Conservation (phyloP, 1,140 invertebrate genomes). For the Drosophila bocqueti region DNA sequence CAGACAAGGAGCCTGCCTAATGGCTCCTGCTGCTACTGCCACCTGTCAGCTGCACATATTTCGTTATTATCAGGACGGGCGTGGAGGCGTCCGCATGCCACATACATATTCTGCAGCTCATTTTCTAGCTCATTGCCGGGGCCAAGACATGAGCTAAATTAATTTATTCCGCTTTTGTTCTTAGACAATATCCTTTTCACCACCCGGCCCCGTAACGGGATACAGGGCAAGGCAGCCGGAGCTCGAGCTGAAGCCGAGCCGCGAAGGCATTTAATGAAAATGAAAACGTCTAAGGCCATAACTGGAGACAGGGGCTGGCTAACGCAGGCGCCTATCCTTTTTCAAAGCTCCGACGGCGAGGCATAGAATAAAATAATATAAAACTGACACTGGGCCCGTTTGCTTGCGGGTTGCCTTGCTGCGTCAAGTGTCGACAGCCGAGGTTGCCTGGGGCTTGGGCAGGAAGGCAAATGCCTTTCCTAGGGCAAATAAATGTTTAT, state of each 20-base stretch:
- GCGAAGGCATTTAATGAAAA: slow-evolving; percentile 80
- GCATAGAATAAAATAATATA: slow-evolving; percentile 68
- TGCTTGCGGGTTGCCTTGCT: slow-evolving; percentile 36
- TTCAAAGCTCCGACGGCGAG: slow-evolving; percentile 56
- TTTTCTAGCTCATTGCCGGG: slow-evolving; percentile 84
- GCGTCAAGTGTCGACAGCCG: slow-evolving; percentile 70
- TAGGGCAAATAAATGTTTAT: slow-evolving; percentile 41
- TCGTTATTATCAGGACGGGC: slow-evolving; percentile 72
- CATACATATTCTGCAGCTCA: slow-evolving; percentile 72
- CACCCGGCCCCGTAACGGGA: slow-evolving; percentile 52
- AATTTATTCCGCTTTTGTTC: slow-evolving; percentile 84
- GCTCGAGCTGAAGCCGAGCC: slow-evolving; percentile 13
- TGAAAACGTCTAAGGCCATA: slow-evolving; percentile 70
- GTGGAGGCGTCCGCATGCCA: slow-evolving; percentile 42
- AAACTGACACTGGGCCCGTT: slow-evolving; percentile 47
- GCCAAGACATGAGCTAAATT: slow-evolving; percentile 77
- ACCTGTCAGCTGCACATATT: slow-evolving; percentile 81
- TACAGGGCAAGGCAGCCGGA: slow-evolving; percentile 30
- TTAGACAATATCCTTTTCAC: slow-evolving; percentile 78
- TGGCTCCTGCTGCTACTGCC: slow-evolving; percentile 52
- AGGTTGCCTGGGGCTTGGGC: slow-evolving; percentile 12
- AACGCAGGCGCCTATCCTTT: slow-evolving; percentile 61
- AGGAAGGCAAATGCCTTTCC: slow-evolving; percentile 7
- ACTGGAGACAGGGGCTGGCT: slow-evolving; percentile 20
- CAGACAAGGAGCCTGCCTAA: slow-evolving; percentile 40